A percentile compares a stretch with the other conserved stretches of the same genome.
phyloP scores from a whole-genome alignment of 2,113 vertebrate genomes.

The Tragelaphus imberbis region DNA sequence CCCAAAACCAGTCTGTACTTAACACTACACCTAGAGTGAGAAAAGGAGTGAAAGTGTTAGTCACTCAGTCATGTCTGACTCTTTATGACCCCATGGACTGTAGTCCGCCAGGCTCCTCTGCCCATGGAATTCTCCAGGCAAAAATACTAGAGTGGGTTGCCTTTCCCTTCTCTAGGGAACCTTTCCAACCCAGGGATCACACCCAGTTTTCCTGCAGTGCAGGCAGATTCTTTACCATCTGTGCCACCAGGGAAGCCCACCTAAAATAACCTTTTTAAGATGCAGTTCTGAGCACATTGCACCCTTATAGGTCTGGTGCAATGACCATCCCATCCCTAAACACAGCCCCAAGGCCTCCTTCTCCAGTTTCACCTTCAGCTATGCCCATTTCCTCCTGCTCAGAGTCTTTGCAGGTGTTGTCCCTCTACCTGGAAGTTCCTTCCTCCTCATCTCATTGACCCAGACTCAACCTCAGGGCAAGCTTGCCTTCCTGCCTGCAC shows the following conservation, averaged over 20 bases:
- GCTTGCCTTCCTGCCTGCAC: background rate
- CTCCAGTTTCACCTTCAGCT: background rate
- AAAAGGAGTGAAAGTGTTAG: background rate
- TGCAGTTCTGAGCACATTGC: background rate
- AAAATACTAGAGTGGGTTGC: background rate
- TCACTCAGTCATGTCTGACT: background rate
- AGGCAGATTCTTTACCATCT: background rate
- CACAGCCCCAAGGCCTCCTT: background rate
- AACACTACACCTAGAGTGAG: background rate
- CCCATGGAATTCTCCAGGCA: background rate
- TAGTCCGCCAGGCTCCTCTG: background rate
- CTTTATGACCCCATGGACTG: background rate
- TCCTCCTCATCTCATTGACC: background rate
- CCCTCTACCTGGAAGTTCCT: background rate
- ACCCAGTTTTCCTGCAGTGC: background rate
- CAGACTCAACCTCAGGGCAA: background rate
- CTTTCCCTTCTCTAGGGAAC: background rate
- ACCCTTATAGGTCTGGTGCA: background rate
- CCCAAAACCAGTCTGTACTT: background rate
- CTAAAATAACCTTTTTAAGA: background rate
- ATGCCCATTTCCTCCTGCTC: background rate
- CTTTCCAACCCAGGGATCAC: background rate
- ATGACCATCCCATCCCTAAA: background rate
- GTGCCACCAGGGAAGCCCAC: background rate
- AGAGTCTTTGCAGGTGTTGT: background rate